phyloP scores from a whole-genome alignment of 1,140 invertebrate genomes.

The Calliphora vicina region DNA sequence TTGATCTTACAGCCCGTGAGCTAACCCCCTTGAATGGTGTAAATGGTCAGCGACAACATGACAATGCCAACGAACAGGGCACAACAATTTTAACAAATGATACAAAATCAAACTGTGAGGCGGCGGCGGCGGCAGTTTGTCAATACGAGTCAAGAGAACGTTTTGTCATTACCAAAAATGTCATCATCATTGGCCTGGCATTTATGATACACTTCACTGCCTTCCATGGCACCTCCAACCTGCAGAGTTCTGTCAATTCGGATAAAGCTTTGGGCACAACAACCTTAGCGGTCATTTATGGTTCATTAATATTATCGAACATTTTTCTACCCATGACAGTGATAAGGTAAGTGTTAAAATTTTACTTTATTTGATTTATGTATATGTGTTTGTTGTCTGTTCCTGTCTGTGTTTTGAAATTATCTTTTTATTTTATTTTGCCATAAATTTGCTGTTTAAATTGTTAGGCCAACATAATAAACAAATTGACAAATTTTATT shows the following conservation, averaged over 20 bases:
- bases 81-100: background rate
- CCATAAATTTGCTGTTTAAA: background rate
- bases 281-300: slow-evolving; percentile 87
- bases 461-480: background rate
- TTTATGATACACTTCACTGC: slow-evolving; percentile 95
- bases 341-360: slow-evolving; percentile 58
- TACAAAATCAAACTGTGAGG: background rate
- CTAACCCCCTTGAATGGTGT: background rate
- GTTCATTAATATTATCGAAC: slow-evolving; percentile 87
- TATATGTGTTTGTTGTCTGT: background rate
- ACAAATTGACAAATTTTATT: background rate
- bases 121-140: background rate
- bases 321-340: slow-evolving; percentile 81
- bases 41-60: slow-evolving; percentile 34
- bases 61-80: slow-evolving; percentile 3
- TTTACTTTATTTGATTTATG: background rate
- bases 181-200: slow-evolving; percentile 82
- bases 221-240: slow-evolving; percentile 87
- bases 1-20: slow-evolving; percentile 14
- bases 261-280: slow-evolving; percentile 83
- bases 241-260: slow-evolving; percentile 89
- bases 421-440: background rate
- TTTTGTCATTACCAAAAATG: slow-evolving; percentile 81
- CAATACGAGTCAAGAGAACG: slow-evolving; percentile 55
- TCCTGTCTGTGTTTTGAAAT: background rate